Conservation (phyloP, 2,113 vertebrate species). For the Sula dactylatra region DNA sequence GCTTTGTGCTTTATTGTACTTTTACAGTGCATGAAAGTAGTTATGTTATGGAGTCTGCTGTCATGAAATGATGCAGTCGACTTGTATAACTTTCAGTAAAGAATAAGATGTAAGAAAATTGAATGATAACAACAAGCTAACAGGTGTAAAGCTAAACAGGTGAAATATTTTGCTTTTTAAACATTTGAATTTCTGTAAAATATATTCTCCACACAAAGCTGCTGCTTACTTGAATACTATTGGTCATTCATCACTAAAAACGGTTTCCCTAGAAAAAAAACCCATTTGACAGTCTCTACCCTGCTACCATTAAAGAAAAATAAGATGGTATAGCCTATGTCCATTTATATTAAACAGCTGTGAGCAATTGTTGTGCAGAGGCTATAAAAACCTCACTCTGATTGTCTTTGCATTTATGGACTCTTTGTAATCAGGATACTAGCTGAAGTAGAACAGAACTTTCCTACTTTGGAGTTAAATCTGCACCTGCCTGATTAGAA, state of each 20-base stretch:
- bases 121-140: not conserved
- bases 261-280: not conserved
- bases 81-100: not conserved
- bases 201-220: not conserved
- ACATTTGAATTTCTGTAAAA: not conserved
- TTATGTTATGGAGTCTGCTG: not conserved
- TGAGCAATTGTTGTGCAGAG: not conserved
- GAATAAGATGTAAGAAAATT: not conserved
- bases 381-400: not conserved
- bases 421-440: not conserved
- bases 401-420: not conserved
- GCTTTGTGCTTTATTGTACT: not conserved
- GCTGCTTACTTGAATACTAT: not conserved
- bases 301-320: not conserved
- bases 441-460: slow-evolving; percentile 16
- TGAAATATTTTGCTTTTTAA: not conserved
- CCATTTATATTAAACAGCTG: not conserved
- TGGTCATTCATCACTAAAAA: not conserved
- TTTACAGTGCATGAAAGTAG: not conserved
- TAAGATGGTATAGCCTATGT: not conserved
- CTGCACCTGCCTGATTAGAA: not conserved
- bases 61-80: not conserved
- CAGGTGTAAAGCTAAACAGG: not conserved
- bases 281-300: not conserved
- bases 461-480: not conserved